Base-by-base conservation (phyloP, 1,140 invertebrate genomes). In the Temnothorax longispinosus region DNA sequence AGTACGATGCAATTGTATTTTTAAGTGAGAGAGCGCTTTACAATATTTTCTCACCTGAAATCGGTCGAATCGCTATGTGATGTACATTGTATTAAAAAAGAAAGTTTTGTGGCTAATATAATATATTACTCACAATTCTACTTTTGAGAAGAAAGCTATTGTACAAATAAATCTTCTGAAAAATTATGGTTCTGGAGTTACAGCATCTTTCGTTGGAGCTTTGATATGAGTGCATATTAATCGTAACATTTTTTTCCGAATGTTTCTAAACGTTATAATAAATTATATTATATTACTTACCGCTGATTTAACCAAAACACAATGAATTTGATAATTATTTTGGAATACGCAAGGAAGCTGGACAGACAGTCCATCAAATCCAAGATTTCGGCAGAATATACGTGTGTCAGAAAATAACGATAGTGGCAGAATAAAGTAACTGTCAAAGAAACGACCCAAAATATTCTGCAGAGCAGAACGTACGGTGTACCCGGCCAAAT, bases 301-400 rank as follows among this genome's bases (percentile, higher is more conserved):
- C n/a, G 44, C 13, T 80, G 32, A 38, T 81, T 81, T 3, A 67
- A 71, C 64, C 78, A 81, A 71, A 81, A 81, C 50, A 54, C 21
- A 2, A 71, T 11, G 2, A 64, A 81, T 5, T 81, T 81, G 11
- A 71, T 13, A 7, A 81, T 27, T n/a, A 81, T 65, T 81, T 81
- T 81, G 3, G 27, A 11, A 44, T 56, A 13, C n/a, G 47, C 47
- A 18, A 81, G 13, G 1, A 56, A 65, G 3, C 11, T 21, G 21
- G 27, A 69, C 5, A 71, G 10, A 32, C 47, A 81, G 10, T 81
- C 64, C 50, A 81, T 52, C n/a, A 80, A 52, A 11, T 80, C 76
- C 6, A 71, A 56, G 3, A 80, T 15, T 21, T 56, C 50, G 5
- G 64, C 78, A 13, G 64, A 21, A 6, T 44, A 13, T n/a, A 80